phyloP scores from a whole-genome alignment of 2,113 vertebrate genomes.

The Trogon surrucura region DNA sequence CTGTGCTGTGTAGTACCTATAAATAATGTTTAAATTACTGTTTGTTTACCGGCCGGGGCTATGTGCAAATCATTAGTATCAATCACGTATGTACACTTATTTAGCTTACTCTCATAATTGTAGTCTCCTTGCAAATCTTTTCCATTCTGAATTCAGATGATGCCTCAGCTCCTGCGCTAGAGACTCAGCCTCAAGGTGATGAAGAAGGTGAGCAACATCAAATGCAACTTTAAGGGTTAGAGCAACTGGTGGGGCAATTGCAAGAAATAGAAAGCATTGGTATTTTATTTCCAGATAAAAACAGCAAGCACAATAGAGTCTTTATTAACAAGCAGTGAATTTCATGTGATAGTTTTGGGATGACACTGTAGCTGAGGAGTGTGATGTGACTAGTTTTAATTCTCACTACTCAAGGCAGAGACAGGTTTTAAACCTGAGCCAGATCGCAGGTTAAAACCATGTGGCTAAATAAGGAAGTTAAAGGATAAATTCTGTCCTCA shows the following conservation, averaged over 20 bases:
- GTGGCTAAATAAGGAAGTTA: background rate
- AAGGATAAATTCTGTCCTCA: background rate
- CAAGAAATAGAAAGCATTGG: background rate
- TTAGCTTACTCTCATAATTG: constrained; percentile 91
- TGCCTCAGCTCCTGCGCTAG: constrained; percentile 82
- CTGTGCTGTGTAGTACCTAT: background rate
- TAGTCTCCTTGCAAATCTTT: constrained; percentile 99
- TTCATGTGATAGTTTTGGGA: background rate
- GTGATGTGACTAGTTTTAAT: background rate
- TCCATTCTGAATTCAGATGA: constrained; percentile 99
- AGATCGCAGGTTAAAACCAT: background rate
- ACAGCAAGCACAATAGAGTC: background rate
- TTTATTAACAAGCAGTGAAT: background rate
- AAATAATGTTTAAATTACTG: background rate
- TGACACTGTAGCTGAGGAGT: background rate
- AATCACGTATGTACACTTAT: constrained; percentile 75
- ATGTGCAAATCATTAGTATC: constrained; percentile 79
- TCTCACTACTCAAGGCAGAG: background rate
- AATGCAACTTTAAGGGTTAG: background rate
- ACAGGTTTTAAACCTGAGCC: background rate
- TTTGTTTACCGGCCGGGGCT: constrained; percentile 76
- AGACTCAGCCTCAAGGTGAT: constrained; percentile 87
- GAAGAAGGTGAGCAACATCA: constrained; percentile 88
- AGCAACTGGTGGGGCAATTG: background rate
- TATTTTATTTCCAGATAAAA: background rate